Evolutionary conservation across 1,140 invertebrate genomes (phyloP).

Genomic region (Drosophila kurseongensis): DNA sequence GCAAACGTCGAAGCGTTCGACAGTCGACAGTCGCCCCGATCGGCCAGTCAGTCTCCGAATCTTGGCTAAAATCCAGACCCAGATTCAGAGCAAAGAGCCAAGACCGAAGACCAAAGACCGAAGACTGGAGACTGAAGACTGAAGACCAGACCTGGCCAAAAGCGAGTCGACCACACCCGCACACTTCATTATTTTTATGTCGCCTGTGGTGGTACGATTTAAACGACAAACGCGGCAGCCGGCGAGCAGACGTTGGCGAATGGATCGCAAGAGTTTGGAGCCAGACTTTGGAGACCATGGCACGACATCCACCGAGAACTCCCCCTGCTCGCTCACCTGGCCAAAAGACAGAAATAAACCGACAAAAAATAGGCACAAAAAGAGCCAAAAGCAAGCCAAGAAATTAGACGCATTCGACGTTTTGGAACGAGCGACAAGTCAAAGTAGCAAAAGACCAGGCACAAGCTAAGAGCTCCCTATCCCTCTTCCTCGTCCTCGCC

Average conservation of each 20-base stretch:
- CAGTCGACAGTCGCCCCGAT: constrained; percentile 71
- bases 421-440: constrained; percentile 78
- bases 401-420: constrained; percentile 83
- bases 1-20: constrained; percentile 72
- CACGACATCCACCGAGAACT: constrained; percentile 37
- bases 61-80: constrained; percentile 20
- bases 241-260: constrained; percentile 54
- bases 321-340: constrained; percentile 2
- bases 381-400: constrained; percentile 65
- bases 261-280: constrained; percentile 35
- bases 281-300: constrained; percentile 20
- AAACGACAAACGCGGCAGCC: constrained; percentile 77
- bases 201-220: constrained; percentile 84
- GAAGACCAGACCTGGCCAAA: constrained; percentile 52
- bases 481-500: neutral
- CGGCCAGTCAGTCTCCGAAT: constrained; percentile 62
- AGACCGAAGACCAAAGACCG: constrained; percentile 4
- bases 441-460: constrained; percentile 62
- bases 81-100: constrained; percentile 19
- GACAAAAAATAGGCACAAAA: constrained; percentile 15
- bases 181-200: constrained; percentile 85
- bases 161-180: constrained; percentile 84
- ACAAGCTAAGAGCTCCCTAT: constrained; percentile 33
- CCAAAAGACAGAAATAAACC: constrained; percentile 8
- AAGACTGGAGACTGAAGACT: constrained; percentile 20